Conservation (phyloP, 1,140 invertebrate genomes). For the Spodoptera litura region DNA sequence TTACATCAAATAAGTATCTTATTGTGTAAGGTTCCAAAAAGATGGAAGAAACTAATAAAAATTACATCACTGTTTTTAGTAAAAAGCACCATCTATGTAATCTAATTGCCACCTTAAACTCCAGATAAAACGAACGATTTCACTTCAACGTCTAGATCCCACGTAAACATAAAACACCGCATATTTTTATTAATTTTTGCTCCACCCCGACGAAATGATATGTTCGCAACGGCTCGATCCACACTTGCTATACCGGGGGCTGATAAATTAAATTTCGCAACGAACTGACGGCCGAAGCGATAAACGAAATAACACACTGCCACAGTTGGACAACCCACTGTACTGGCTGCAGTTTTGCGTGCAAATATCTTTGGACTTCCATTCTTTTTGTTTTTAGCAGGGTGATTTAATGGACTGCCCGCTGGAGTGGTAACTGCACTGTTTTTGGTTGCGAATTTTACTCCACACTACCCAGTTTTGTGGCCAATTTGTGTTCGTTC, state of each 20-base stretch:
- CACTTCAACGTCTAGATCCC: too few species aligned
- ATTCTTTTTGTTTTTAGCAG: background rate
- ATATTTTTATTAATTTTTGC: constrained; percentile 18
- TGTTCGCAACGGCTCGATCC: constrained; percentile 18
- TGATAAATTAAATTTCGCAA: constrained; percentile 68
- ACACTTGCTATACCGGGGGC: constrained; percentile 43
- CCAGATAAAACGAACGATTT: too few species aligned
- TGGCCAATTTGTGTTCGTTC: background rate
- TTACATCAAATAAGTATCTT: too few species aligned
- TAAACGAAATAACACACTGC: constrained; percentile 39
- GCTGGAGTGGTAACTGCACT: background rate
- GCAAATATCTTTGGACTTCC: constrained; percentile 13
- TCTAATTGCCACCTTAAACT: too few species aligned
- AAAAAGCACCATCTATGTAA: too few species aligned
- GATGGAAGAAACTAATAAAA: too few species aligned
- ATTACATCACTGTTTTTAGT: too few species aligned
- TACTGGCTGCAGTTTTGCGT: constrained; percentile 12
- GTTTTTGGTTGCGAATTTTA: constrained; percentile 14
- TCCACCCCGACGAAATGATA: constrained; percentile 26
- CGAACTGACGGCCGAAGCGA: constrained; percentile 52
- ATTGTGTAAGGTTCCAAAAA: too few species aligned
- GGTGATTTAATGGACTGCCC: constrained; percentile 30
- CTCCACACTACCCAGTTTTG: background rate
- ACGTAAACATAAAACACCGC: too few species aligned
- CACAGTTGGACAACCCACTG: constrained; percentile 12